Base-by-base conservation (phyloP, 2,888 invertebrate genomes). In the Oegoconia quadripuncta region DNA sequence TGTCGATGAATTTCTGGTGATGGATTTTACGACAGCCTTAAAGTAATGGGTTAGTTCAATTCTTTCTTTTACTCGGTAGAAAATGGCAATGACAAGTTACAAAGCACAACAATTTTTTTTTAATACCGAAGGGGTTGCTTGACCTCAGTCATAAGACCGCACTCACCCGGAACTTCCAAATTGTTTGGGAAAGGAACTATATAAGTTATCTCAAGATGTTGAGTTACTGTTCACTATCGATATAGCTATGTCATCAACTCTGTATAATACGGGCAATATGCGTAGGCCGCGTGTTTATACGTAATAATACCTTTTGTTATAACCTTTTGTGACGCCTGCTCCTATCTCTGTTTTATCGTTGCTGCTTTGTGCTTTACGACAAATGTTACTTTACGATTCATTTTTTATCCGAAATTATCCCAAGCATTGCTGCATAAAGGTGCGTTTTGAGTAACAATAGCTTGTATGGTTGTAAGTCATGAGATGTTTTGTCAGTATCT, bases 281-380 rank as follows among this genome's bases (percentile, higher is more conserved):
- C 59, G 61, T 64, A 56, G 56, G 55, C 44, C 54, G 56, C 45
- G 48, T 59, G 51, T 74, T 67, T 66, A 70, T 71, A 67, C 63
- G 59, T 65, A 67, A 75, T 74, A 71, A 75, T 70, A 64, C 58
- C 77, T 73, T 75, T 83, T 82, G 80, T 83, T 73, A 67, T 59
- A 64, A 51, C 58, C 74, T 73, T 73, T 84, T 83, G 79, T 80
- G 65, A 53, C 64, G 49, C 61, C 63, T 64, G 48, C 62, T 63
- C 59, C 63, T 82, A 82, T 83, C 78, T 31, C 15, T 74, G 74
- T 76, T 82, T 75, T 82, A 86, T 84, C 81, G 67, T 63, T 64
- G 55, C 54, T 65, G 72, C 70, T 71, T 79, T 80, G 73, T 79
- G 48, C 54, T 46, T 43, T 44, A 50, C 41, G 35, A 59, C 58